phyloP scores from a whole-genome alignment of 2,113 vertebrate species.

The Stictonetta naevosa region DNA sequence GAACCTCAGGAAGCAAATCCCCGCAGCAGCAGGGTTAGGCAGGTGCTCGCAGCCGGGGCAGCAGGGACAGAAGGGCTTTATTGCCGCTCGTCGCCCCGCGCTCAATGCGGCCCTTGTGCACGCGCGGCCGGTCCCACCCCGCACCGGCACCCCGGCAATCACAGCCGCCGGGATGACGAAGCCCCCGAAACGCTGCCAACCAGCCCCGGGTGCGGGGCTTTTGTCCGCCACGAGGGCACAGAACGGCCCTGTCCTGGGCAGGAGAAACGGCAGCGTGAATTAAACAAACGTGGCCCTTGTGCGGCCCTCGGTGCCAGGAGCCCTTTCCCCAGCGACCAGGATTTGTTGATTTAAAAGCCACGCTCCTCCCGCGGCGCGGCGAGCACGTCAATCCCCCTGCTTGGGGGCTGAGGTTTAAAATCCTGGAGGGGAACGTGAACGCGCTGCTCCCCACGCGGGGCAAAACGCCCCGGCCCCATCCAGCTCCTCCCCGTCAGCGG shows the following conservation, averaged over 20 bases:
- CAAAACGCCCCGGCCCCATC: neutral
- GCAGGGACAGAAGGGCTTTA: constrained; percentile 26
- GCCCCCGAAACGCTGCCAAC: neutral
- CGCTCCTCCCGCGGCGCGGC: fast-evolving
- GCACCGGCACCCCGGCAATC: neutral
- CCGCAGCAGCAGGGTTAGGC: fast-evolving
- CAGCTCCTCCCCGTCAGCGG: neutral
- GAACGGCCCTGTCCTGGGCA: neutral
- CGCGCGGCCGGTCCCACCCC: neutral
- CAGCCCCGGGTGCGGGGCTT: neutral
- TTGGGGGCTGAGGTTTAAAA: neutral
- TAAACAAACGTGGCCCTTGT: neutral
- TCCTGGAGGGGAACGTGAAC: neutral
- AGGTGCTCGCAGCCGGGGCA: fast-evolving
- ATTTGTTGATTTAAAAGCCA: neutral
- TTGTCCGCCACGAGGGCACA: neutral
- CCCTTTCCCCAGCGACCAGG: no score
- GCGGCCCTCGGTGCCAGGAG: neutral
- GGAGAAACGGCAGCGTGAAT: neutral
- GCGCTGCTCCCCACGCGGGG: neutral
- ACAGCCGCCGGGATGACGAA: neutral
- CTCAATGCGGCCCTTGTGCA: neutral
- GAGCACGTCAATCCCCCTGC: fast-evolving
- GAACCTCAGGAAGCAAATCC: no score
- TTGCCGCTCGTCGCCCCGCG: fast-evolving